Conservation (phyloP, 2,113 vertebrate species). For the Peromyscus californicus region DNA sequence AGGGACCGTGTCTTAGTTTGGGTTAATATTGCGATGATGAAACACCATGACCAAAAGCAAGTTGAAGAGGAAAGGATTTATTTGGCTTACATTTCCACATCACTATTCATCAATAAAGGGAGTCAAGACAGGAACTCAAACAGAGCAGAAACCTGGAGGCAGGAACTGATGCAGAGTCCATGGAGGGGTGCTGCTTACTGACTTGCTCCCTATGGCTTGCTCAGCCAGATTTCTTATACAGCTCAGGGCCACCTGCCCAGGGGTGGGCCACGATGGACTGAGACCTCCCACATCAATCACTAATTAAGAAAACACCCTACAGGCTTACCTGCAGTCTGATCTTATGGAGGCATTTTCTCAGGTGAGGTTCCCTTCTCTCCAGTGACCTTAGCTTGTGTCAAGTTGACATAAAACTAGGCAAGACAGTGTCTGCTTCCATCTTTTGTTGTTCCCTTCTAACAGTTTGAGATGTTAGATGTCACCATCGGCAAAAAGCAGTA, state of each 20-base stretch:
- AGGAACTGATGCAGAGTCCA: background rate
- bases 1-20: background rate
- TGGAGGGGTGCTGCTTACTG: background rate
- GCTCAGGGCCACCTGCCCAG: background rate
- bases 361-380: background rate
- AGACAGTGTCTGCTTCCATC: background rate
- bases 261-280: background rate
- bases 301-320: background rate
- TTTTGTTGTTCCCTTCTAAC: background rate
- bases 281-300: background rate
- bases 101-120: background rate
- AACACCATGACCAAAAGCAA: background rate
- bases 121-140: background rate
- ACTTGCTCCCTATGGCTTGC: background rate
- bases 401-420: background rate
- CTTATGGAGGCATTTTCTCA: background rate
- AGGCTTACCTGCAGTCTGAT: background rate
- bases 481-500: background rate
- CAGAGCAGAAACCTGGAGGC: background rate
- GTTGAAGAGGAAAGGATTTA: background rate
- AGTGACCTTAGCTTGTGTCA: background rate
- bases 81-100: background rate
- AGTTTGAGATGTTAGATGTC: background rate
- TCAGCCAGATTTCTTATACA: background rate
- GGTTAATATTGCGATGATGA: background rate